Conservation (phyloP, 2,113 vertebrate species). For the Petromus typicus region DNA sequence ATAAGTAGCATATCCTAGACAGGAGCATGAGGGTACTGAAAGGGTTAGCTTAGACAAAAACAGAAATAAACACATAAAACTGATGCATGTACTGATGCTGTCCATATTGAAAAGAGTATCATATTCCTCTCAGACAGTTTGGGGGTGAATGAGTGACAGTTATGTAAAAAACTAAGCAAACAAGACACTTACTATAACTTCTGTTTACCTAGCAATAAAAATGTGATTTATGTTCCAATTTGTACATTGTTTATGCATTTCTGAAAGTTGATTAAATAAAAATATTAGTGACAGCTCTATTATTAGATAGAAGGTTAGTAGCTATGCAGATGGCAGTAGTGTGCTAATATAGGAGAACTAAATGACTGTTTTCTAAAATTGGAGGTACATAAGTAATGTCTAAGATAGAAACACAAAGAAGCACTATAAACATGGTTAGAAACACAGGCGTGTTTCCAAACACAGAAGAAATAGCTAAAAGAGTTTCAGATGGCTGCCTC, state of each 20-base stretch:
- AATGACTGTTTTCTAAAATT: not conserved
- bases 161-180: not conserved
- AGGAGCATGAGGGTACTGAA: not conserved
- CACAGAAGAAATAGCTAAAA: not conserved
- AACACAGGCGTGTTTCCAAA: not conserved
- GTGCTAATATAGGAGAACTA: not conserved
- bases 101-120: not conserved
- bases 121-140: not conserved
- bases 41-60: not conserved
- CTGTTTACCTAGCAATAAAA: not conserved
- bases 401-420: not conserved
- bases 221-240: not conserved
- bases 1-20: not conserved
- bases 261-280: conserved; percentile 10
- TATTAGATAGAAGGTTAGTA: not conserved
- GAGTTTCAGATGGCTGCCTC: not conserved
- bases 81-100: not conserved
- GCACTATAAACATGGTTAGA: not conserved
- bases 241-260: not conserved
- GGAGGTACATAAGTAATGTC: conserved; percentile 2
- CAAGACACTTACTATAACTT: not conserved
- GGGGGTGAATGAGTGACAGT: not conserved
- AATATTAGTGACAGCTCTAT: not conserved
- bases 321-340: not conserved
- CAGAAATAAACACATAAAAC: not conserved